Conservation (phyloP, 2,888 invertebrate species). For the Polydrusus pterygomalis region DNA sequence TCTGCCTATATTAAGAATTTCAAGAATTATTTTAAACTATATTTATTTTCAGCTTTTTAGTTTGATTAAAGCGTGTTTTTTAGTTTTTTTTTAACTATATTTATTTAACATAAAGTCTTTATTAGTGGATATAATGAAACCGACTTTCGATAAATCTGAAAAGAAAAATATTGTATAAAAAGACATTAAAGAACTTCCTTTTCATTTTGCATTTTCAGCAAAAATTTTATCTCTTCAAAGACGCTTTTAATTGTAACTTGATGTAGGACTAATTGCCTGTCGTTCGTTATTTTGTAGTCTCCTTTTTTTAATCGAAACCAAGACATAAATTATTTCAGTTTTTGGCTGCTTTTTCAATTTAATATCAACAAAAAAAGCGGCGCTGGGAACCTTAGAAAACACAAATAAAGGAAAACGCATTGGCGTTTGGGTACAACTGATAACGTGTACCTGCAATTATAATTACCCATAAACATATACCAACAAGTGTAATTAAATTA, state of each 20-base stretch:
- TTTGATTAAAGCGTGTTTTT: too few species aligned
- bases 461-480: too few species aligned
- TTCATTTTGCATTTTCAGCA: background rate
- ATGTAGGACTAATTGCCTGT: background rate
- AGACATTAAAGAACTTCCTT: background rate
- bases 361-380: background rate
- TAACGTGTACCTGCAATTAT: too few species aligned
- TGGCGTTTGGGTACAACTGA: too few species aligned
- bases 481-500: too few species aligned
- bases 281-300: background rate
- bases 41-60: too few species aligned
- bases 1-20: too few species aligned
- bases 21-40: too few species aligned
- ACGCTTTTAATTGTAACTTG: background rate
- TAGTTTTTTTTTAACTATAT: too few species aligned
- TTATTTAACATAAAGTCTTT: too few species aligned
- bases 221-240: background rate
- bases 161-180: background rate
- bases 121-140: background rate
- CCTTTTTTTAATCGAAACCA: background rate
- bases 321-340: slow-evolving; percentile 1
- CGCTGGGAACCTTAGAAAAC: too few species aligned
- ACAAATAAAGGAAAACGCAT: too few species aligned
- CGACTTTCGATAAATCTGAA: background rate
- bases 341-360: background rate